Evolutionary conservation across 2,888 invertebrate genomes (phyloP).

Genomic region (Zhengitettix transpicula): DNA sequence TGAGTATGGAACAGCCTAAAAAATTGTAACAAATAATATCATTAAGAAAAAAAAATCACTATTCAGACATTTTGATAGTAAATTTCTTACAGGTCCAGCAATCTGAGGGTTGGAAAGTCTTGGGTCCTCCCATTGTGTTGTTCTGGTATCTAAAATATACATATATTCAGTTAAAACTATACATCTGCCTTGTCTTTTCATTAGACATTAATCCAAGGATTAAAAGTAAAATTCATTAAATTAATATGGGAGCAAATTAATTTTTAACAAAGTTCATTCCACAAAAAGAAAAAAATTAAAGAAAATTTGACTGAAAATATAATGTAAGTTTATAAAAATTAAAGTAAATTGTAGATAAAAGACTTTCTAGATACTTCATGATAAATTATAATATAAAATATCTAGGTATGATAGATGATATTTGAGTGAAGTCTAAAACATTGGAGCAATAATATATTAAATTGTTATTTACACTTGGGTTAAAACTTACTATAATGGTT

Average conservation of each 20-base stretch:
- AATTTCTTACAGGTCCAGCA: conserved; percentile 61
- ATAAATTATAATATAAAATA: no score
- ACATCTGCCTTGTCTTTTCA: not conserved
- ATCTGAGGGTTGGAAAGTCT: conserved; percentile 89
- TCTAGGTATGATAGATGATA: no score
- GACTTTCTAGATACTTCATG: no score
- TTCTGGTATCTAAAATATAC: conserved; percentile 59
- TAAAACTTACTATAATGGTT: no score
- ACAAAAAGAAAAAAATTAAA: not conserved
- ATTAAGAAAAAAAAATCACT: not conserved
- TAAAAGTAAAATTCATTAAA: not conserved
- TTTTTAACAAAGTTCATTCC: not conserved
- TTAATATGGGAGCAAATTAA: not conserved
- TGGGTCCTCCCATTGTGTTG: conserved; percentile 99
- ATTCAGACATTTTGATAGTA: not conserved
- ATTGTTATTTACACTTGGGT: no score
- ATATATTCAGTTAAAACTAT: conserved; percentile 8
- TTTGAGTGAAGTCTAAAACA: no score
- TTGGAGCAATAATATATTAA: no score
- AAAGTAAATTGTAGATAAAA: no score
- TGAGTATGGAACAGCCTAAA: conserved; percentile 87
- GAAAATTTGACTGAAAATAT: no score
- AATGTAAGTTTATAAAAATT: no score
- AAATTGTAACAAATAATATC: conserved; percentile 13
- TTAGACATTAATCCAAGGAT: no score